A percentile compares a stretch with the other conserved stretches of the same genome.
Evolutionary conservation across 1,140 invertebrate species (phyloP).

Genomic region (Neelides sp.): DNA sequence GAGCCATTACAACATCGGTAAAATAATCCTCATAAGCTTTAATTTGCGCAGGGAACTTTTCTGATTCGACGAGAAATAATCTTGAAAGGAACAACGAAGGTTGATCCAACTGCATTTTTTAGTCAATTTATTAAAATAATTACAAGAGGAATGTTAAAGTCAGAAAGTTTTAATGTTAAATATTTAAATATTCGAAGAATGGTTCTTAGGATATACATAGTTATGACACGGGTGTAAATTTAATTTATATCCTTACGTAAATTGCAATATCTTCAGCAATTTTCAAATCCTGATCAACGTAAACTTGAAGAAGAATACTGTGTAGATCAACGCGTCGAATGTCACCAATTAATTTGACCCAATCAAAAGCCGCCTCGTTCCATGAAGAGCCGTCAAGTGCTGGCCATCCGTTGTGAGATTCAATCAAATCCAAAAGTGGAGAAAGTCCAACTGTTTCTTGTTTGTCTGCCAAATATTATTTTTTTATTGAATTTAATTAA

Average conservation of each 20-base stretch:
- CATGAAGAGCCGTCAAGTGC: conserved; percentile 54
- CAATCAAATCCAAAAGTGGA: conserved; percentile 3
- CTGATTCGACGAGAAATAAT: conserved; percentile 66
- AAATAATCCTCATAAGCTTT: conserved; percentile 67
- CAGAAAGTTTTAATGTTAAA: background rate
- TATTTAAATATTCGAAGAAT: background rate
- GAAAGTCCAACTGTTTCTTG: conserved; percentile 34
- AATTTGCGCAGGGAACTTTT: conserved; percentile 52
- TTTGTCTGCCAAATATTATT: conserved; percentile 40
- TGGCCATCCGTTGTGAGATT: conserved; percentile 33
- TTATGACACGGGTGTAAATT: background rate
- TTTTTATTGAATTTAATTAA: conserved; percentile 16
- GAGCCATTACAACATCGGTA: conserved; percentile 44
- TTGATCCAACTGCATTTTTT: conserved; percentile 58
- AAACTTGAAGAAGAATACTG: conserved; percentile 65
- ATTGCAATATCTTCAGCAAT: conserved; percentile 75
- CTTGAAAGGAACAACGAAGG: conserved; percentile 69
- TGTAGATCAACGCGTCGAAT: conserved; percentile 63
- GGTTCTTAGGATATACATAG: background rate
- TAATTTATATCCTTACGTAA: conserved; percentile 45
- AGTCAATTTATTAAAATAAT: conserved; percentile 6
- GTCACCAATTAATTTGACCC: conserved; percentile 58
- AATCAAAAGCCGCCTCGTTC: conserved; percentile 49
- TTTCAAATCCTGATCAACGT: conserved; percentile 76
- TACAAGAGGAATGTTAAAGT: background rate